Base-by-base conservation (phyloP, 2,888 invertebrate species). In the Melitaea athalia region DNA sequence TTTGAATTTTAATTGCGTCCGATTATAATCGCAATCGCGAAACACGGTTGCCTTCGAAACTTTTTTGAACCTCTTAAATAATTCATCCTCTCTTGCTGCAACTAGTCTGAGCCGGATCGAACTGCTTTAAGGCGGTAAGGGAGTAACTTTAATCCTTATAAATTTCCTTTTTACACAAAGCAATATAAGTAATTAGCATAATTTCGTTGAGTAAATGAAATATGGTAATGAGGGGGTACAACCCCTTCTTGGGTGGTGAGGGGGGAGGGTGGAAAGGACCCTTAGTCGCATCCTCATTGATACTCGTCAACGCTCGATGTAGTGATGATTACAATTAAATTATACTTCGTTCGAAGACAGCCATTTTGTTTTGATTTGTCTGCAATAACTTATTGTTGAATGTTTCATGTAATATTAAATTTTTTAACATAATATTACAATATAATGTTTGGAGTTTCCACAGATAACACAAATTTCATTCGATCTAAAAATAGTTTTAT, bases 161-260 rank as follows among this genome's bases (percentile, higher is more conserved):
- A 92, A 92, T 92, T 92, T 92, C 92, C 92, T 92, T 92, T 92
- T 92, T 92, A 92, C 92, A 92, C 92, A 92, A 92, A 92, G 92
- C 92, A 92, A 92, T 92, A 92, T 92, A 92, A 92, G 91, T 92
- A 92, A 92, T 92, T 92, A 92, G 92, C 92, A 92, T 92, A 92
- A 92, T 92, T 92, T 92, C 90, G 92, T 92, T 92, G 92, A 92
- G 92, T 92, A 92, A 92, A 92, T 92, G 92, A 92, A 92, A 92
- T 92, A 92, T 92, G 92, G 91, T 92, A 92, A 92, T 92, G 86
- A 92, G 91, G 89, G 83, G 87, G 84, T 79, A 79, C 80, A 84
- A 86, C 88, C 91, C 90, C 87, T 88, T 89, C 85, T 87, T 84
- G 79, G 81, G 85, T 81, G 83, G 82, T 75, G 81, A 79, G 82